These are phyloP conservation scores for Oxytorus armatus DNA, from an alignment of 2,888 invertebrate species.

Conservation along the genomic window DNA sequence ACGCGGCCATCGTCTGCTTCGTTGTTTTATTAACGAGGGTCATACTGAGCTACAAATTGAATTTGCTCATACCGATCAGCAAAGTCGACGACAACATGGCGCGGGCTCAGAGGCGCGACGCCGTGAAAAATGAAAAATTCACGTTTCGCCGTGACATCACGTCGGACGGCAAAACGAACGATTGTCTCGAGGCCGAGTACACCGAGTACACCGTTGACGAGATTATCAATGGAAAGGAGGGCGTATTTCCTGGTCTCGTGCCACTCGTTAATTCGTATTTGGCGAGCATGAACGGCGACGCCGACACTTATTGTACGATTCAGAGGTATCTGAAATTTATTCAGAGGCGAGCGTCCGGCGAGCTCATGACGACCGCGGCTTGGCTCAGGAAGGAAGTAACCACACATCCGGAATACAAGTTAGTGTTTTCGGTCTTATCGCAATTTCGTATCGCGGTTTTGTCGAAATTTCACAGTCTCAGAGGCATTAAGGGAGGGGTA, in stretches of 20 bases:
- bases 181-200: constrained; percentile 86
- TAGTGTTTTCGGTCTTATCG: constrained; percentile 77
- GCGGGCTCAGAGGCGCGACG: constrained; percentile 96
- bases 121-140: constrained; percentile 93
- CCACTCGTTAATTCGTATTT: constrained; percentile 97
- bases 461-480: background rate
- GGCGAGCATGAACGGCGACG: constrained; percentile 98
- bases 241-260: constrained; percentile 96
- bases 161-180: constrained; percentile 85
- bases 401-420: constrained; percentile 96
- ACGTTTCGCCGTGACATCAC: constrained; percentile 95
- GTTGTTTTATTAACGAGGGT: constrained; percentile 98
- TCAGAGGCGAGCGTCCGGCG: constrained; percentile 93
- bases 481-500: too few species aligned
- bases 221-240: constrained; percentile 98
- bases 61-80: constrained; percentile 98
- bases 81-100: constrained; percentile 99
- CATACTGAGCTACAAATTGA: constrained; percentile 97
- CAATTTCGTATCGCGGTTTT: background rate
- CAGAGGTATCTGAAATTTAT: constrained; percentile 98
- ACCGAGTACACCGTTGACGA: constrained; percentile 96
- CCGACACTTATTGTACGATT: constrained; percentile 98
- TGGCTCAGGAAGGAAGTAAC: constrained; percentile 97
- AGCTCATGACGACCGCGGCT: constrained; percentile 95
- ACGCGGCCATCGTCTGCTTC: constrained; percentile 99